phyloP scores from a whole-genome alignment of 2,888 invertebrate genomes.

The Drosophila kanekoi region DNA sequence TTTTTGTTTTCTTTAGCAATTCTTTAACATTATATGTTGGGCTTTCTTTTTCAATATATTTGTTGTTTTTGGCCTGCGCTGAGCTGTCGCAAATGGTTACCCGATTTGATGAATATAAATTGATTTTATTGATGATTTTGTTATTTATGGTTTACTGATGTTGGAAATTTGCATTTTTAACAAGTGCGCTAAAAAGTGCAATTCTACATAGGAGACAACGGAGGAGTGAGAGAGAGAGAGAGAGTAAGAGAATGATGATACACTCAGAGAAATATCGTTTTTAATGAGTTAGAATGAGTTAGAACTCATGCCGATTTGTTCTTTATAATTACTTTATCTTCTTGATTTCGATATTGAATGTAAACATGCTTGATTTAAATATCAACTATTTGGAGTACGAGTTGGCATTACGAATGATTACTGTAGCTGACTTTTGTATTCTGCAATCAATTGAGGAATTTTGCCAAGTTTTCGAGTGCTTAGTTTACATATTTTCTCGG shows the following conservation, averaged over 20 bases:
- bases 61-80: conserved; percentile 25
- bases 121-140: neutral
- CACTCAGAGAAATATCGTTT: conserved; percentile 8
- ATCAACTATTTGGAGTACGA: too few species aligned
- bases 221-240: neutral
- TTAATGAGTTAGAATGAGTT: neutral
- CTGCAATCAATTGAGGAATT: too few species aligned
- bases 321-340: neutral
- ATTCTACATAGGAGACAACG: conserved; percentile 57
- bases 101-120: conserved; percentile 12
- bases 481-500: neutral
- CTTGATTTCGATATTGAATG: too few species aligned
- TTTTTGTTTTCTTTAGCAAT: conserved; percentile 5
- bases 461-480: too few species aligned
- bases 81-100: conserved; percentile 17
- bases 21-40: conserved; percentile 71
- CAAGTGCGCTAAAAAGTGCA: conserved; percentile 84
- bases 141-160: neutral
- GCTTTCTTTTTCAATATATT: conserved; percentile 17
- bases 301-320: neutral
- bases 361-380: too few species aligned
- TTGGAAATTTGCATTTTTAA: conserved; percentile 83
- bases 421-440: too few species aligned
- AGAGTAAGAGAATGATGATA: conserved; percentile 6
- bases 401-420: too few species aligned